Base-by-base conservation (phyloP, 2,113 vertebrate species). In the Mola mola region DNA sequence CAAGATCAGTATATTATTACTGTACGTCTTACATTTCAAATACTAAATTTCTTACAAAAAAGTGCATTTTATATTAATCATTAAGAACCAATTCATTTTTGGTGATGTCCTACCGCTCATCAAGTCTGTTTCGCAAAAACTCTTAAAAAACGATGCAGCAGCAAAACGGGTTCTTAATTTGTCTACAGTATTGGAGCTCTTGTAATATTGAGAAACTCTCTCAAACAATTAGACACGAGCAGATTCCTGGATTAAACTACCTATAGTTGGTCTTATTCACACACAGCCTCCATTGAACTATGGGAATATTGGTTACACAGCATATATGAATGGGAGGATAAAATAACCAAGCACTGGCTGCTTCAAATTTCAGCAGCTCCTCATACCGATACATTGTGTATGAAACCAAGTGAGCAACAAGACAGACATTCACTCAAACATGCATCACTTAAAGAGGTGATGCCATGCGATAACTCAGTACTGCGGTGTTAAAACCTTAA, bases 31-130 rank as follows among this genome's bases (percentile, higher is more conserved):
- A 84, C 68, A 82, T 69, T 74, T 72, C 60, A 85, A 77, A 84
- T 71, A 78, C 62, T 83, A 82, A 63, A 73, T 80, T 85, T 73
- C 75, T 87, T 85, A 86, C 60, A 84, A 88, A 78, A 88, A 91
- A 90, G 89, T 90, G 89, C 87, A 89, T 87, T 78, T n/a, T n/a
- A n/a, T 78, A 84, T 72, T 7, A n/a, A 78, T 84, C 65, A 72
- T 79, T 75, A 78, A 81, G 69, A 87, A 78, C 65, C 68, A 73
- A 84, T 75, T 83, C 46, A 72, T 84, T 85, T 53, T 75, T 66
- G 62, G 47, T 62, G 78, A 84, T 56, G 63, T 72, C 77, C 76
- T 74, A 78, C 62, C 51, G 62, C 74, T 72, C 55, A 24, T 72
- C n/a, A n/a, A n/a, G 55, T 81, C 60, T n/a, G 25, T 74, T 82